A percentile compares a stretch with the other conserved stretches of the same genome.
Conservation (phyloP, 1,140 invertebrate genomes). For the Phthorimaea operculella region DNA sequence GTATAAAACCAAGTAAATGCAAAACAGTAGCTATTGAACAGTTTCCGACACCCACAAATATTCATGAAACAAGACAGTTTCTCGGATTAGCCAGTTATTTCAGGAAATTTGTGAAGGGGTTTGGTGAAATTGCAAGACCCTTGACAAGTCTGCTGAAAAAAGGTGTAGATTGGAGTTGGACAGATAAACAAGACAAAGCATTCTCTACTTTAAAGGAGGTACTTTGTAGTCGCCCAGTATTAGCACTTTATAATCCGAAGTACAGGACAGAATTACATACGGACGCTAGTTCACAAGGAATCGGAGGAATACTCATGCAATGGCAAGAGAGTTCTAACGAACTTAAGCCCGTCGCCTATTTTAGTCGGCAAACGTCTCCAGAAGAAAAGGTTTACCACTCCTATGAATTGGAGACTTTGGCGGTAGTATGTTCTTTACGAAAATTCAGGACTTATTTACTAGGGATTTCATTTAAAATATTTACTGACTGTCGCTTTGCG, state of each 20-base stretch:
- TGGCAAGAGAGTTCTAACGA: not conserved
- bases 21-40: not conserved
- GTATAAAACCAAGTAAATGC: not conserved
- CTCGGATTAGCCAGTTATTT: conserved; percentile 7
- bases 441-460: conserved; percentile 4
- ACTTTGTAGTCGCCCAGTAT: not conserved
- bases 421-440: not conserved
- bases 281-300: not conserved
- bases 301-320: conserved; percentile 2
- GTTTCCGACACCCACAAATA: not conserved
- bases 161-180: conserved; percentile 1
- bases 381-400: not conserved
- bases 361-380: conserved; percentile 1
- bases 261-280: conserved; percentile 1
- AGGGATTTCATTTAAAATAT: conserved; percentile 2
- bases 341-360: conserved; percentile 1
- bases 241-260: conserved; percentile 1
- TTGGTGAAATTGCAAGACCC: conserved; percentile 4
- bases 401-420: conserved; percentile 1
- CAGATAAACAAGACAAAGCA: not conserved
- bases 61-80: conserved; percentile 6
- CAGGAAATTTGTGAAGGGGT: conserved; percentile 1
- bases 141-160: not conserved
- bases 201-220: not conserved
- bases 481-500: not conserved